Evolutionary conservation across 2,113 vertebrate genomes (phyloP), one percentile per base, ranked within the genome.

Genomic region (Phrynocephalus versicolor): DNA sequence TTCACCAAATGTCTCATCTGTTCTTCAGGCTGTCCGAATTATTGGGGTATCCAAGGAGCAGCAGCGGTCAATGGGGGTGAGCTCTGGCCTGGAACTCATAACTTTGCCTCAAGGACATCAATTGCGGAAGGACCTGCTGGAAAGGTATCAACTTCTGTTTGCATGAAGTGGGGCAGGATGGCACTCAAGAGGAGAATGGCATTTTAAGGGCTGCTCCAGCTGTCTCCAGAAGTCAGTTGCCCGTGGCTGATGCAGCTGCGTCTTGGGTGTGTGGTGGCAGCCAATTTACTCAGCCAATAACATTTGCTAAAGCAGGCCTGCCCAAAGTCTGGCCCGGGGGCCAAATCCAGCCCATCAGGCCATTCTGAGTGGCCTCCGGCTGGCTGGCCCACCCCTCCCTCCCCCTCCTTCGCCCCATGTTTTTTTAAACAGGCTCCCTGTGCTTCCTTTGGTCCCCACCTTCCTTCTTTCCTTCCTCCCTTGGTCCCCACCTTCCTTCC

Each of bases 11-110:
- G 0, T 27, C 3, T 30, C 9, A 41, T 86, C n/a, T 51, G 2
- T 55, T 65, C 58, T 18, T 81, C 90, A 98, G 98, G 97, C 97
- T 7, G 93, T 95, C 6, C 96, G 96, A 33, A 95, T 98, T 33
- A 94, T 95, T 0, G 96, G 96, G 0, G 97, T 98, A 82, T 96
- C 96, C 13, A 92, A 88, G 67, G 94, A 96, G 86, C 97, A 97
- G 92, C 95, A 88, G 92, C 94, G 51, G 74, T 90, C 92, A 13
- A 98, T 98, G 97, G 97, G 97, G 64, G 97, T 97, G 23, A 85
- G 69, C n/a, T 97, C 97, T 0, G 97, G 98, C 35, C 93, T 98
- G 93, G 97, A 98, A 92, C 97, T 98, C 12, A 93, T 98, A 86
- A 97, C 96, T 0, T 93, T 98, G 76, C 97, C 98, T 37, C 97